A percentile compares a stretch with the other conserved stretches of the same genome.
phyloP scores from a whole-genome alignment of 2,888 invertebrate species.

The Portevinia maculata region DNA sequence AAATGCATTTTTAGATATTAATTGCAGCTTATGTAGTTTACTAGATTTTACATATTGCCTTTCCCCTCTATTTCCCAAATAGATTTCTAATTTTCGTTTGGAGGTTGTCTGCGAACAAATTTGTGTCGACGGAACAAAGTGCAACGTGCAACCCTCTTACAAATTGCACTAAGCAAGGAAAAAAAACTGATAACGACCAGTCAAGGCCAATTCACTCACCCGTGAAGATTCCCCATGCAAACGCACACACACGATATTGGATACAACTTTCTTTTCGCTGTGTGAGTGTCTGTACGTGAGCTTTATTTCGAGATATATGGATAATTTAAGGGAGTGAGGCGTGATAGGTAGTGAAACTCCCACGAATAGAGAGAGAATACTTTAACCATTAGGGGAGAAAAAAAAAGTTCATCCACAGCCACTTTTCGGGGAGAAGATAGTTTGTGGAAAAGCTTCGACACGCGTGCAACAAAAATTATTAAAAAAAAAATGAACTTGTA shows the following conservation, averaged over 20 bases:
- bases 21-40: slow-evolving; percentile 1
- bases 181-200: slow-evolving; percentile 76
- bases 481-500: slow-evolving; percentile 24
- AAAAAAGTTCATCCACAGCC: background rate
- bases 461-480: slow-evolving; percentile 58
- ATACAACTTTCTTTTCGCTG: slow-evolving; percentile 55
- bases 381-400: slow-evolving; percentile 34
- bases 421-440: slow-evolving; percentile 28
- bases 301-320: slow-evolving; percentile 30
- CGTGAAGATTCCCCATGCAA: slow-evolving; percentile 59
- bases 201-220: slow-evolving; percentile 76
- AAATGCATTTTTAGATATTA: slow-evolving; percentile 31
- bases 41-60: background rate
- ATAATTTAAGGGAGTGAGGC: slow-evolving; percentile 20
- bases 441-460: slow-evolving; percentile 55
- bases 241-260: slow-evolving; percentile 11
- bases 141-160: slow-evolving; percentile 51
- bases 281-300: slow-evolving; percentile 46
- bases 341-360: slow-evolving; percentile 37
- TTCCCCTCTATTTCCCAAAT: slow-evolving; percentile 6
- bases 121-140: slow-evolving; percentile 19
- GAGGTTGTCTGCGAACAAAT: slow-evolving; percentile 52
- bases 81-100: slow-evolving; percentile 33
- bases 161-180: slow-evolving; percentile 44
- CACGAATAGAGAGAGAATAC: slow-evolving; percentile 44